A percentile compares a stretch with the other conserved stretches of the same genome.
Evolutionary conservation across 2,113 vertebrate species (phyloP).

Genomic region (Dasypus novemcinctus): DNA sequence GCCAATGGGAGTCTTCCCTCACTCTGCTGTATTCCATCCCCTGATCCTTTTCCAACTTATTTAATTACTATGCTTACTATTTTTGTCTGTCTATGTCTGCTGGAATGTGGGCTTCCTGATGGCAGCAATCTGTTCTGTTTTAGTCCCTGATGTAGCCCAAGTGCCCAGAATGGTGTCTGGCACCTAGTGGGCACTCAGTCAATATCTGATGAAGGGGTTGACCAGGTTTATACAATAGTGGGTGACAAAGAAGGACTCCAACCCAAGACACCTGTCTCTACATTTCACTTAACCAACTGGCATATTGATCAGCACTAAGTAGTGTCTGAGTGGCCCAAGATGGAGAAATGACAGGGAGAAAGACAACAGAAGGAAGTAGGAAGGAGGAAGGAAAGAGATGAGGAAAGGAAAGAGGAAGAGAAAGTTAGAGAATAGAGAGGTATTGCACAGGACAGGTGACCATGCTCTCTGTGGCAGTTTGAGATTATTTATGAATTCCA

Average conservation of each 20-base stretch:
- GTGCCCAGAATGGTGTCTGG: too few species aligned
- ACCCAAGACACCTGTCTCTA: background rate
- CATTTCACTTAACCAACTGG: background rate
- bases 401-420: too few species aligned
- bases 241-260: background rate
- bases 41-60: background rate
- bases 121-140: rapidly evolving
- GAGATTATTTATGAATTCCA: too few species aligned
- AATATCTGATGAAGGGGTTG: background rate
- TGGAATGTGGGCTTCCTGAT: background rate
- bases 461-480: too few species aligned
- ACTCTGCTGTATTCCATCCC: too few species aligned
- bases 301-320: background rate
- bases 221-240: background rate
- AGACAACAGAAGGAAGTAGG: background rate
- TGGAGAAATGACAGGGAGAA: background rate
- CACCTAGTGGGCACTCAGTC: background rate
- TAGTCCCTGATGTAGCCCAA: background rate
- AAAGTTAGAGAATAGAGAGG: background rate
- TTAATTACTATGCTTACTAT: background rate
- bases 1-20: background rate
- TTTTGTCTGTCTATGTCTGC: background rate
- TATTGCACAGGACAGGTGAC: background rate
- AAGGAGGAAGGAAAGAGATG: background rate
- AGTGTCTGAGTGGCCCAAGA: background rate